Conservation (phyloP, 2,888 invertebrate species). For the Gastracanthus pulcherrimus region DNA sequence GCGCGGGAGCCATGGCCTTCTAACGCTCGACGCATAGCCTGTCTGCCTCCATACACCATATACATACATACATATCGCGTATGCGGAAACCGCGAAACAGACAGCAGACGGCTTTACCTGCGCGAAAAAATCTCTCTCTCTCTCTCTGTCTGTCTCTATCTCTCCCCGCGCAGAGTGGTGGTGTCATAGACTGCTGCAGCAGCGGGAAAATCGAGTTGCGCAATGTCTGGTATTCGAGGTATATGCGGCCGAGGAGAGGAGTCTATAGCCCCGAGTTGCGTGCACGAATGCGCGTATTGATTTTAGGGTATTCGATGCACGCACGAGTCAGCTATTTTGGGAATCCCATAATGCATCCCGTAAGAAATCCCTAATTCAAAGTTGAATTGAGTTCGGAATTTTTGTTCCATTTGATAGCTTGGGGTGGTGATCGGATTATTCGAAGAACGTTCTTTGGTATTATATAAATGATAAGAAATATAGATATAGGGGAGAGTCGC, state of each 20-base stretch:
- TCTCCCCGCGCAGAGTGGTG: not conserved
- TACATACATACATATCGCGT: too few relatives aligned
- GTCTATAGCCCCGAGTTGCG: too few relatives aligned
- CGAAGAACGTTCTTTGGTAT: too few relatives aligned
- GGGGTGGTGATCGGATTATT: too few relatives aligned
- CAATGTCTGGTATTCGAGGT: not conserved
- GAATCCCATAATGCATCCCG: too few relatives aligned
- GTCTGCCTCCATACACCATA: not conserved
- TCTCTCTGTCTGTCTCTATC: not conserved
- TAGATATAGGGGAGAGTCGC: too few relatives aligned
- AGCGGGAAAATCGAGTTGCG: too few relatives aligned
- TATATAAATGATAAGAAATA: too few relatives aligned
- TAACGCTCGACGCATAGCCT: not conserved
- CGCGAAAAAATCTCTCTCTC: not conserved
- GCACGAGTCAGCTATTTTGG: not conserved
- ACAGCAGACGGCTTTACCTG: not conserved
- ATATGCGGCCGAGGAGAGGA: not conserved
- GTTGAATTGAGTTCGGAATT: not conserved
- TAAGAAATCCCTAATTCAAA: too few relatives aligned
- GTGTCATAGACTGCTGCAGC: not conserved
- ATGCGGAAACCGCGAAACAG: slow-evolving; percentile 9
- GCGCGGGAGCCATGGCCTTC: too few relatives aligned
- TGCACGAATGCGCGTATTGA: slow-evolving; percentile 9
- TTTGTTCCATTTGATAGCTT: too few relatives aligned
- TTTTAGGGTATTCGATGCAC: not conserved